These are phyloP conservation scores for Anoplius nigerrimus DNA, from an alignment of 2,888 invertebrate genomes.

Conservation along the genomic window DNA sequence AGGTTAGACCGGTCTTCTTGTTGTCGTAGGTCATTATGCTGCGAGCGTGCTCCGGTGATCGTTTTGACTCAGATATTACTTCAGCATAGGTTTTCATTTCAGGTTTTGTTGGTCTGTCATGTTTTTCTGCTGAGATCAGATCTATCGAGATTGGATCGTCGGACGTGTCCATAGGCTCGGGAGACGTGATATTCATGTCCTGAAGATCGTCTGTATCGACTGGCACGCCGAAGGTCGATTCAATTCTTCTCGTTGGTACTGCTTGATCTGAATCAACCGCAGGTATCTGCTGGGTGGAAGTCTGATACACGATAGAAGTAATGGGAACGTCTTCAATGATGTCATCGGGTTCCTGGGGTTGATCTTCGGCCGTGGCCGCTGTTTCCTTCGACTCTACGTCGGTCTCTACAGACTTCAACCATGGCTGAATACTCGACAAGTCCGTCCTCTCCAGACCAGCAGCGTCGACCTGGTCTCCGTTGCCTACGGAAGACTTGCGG, in stretches of 20 bases:
- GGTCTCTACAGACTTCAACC: conserved; percentile 11
- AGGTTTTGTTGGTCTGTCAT: conserved; percentile 22
- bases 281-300: not conserved
- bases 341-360: not conserved
- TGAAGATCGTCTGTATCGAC: not conserved
- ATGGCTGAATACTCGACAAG: conserved; percentile 7
- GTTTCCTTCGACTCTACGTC: not conserved
- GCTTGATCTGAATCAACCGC: not conserved
- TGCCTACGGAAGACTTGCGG: conserved; percentile 19
- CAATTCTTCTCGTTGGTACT: not conserved
- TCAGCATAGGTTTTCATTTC: conserved; percentile 59
- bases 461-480: not conserved
- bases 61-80: conserved; percentile 48
- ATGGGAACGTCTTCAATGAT: not conserved
- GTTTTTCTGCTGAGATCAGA: conserved; percentile 44
- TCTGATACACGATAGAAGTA: not conserved
- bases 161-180: conserved; percentile 64
- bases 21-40: conserved; percentile 25
- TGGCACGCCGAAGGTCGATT: not conserved
- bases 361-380: not conserved
- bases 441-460: not conserved
- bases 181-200: conserved; percentile 11
- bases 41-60: conserved; percentile 27
- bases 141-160: conserved; percentile 62
- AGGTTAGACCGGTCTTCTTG: conserved; percentile 28